Base-by-base conservation (phyloP, 2,113 vertebrate genomes). In the Castor canadensis region DNA sequence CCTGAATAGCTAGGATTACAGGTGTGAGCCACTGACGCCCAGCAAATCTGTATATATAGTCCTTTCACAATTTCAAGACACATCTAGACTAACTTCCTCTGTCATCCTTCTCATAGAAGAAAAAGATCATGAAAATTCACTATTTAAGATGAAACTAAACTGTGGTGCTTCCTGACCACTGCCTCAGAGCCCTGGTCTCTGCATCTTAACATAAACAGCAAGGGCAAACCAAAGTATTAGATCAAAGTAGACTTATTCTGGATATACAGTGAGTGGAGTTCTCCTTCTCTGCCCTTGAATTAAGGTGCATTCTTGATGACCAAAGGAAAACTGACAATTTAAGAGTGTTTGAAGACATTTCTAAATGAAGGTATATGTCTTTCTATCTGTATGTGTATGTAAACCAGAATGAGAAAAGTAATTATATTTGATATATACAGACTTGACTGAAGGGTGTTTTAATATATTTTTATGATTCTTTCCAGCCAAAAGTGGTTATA, bases 391-490 rank as follows among this genome's bases (percentile, higher is more conserved):
- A 35, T 38, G 28, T 32, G 3, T 40, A 22, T 62, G 76, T 35
- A 75, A 81, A 54, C 45, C 49, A 69, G 49, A 93, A 24, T 19
- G 30, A 86, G 77, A 84, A 83, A 94, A 75, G 43, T 76, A 84
- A 96, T 49, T 58, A 16, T 28, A 75, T 35, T 77, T 89, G 79
- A 62, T 52, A 32, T 56, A 52, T 5, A 69, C 6, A 92, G 30
- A n/a, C 45, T n/a, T 30, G n/a, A 45, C 24, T 40, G n/a, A n/a
- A n/a, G n/a, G n/a, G 17, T 43, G 56, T 38, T 58, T 92, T 87
- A 80, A 66, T 71, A 86, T 43, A 67, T 69, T 90, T 95, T 64
- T 52, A 83, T 62, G 89, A 66, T 30, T 87, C 56, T 87, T 26
- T 89, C 13, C 6, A 58, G 9, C 49, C 43, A 71, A 30, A 73